Percentiles rank a stretch among this genome's conserved stretches.
Evolutionary conservation across 2,888 invertebrate species (phyloP).

Genomic region (Lasius platythorax): DNA sequence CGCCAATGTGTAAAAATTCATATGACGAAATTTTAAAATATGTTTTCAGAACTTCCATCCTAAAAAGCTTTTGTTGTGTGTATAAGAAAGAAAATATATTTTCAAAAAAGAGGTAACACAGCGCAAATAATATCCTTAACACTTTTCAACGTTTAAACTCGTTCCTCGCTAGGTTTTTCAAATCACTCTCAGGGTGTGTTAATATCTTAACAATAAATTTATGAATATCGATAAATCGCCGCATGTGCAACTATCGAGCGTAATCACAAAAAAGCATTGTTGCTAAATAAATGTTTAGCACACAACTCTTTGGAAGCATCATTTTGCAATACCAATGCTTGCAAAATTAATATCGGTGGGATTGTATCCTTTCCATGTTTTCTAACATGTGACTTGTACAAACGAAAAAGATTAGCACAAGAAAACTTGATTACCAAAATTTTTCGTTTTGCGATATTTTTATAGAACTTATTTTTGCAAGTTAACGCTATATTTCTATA

Average conservation of each 20-base stretch:
- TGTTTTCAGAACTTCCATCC: background rate
- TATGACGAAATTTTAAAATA: constrained; percentile 18
- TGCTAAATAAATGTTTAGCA: constrained; percentile 27
- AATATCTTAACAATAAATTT: constrained; percentile 25
- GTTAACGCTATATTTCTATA: background rate
- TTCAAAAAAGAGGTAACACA: background rate
- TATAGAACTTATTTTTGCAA: constrained; percentile 12
- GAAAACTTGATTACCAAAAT: background rate
- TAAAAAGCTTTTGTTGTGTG: constrained; percentile 1
- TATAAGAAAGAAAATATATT: constrained; percentile 31
- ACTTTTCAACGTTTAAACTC: constrained; percentile 21
- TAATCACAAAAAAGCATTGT: constrained; percentile 11
- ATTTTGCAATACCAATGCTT: constrained; percentile 6
- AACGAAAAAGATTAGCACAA: constrained; percentile 6
- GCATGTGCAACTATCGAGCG: constrained; percentile 26
- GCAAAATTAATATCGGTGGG: constrained; percentile 3
- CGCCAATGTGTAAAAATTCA: constrained; percentile 38
- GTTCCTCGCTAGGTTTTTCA: constrained; percentile 8
- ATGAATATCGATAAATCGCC: constrained; percentile 22
- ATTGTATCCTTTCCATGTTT: background rate
- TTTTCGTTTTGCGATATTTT: background rate
- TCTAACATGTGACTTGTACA: background rate
- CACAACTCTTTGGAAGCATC: constrained; percentile 32
- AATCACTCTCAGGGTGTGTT: constrained; percentile 40
- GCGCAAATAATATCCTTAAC: constrained; percentile 15